phyloP scores from a whole-genome alignment of 2,113 vertebrate species.

The Synchiropus splendidus region DNA sequence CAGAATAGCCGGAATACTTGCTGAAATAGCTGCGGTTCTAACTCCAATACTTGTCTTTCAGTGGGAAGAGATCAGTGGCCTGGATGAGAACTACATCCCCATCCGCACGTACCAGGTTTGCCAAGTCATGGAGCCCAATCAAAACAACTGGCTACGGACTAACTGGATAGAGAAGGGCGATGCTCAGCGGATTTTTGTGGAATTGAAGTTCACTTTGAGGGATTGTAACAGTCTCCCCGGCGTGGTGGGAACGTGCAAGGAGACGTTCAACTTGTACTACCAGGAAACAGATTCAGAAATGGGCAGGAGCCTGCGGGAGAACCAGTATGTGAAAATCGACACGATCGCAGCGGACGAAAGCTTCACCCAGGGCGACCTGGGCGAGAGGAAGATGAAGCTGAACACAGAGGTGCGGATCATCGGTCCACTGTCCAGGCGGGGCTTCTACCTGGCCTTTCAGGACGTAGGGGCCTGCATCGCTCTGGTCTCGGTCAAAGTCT shows the following conservation, averaged over 20 bases:
- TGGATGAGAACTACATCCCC: conserved; percentile 98
- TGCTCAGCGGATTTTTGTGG: conserved; percentile 99
- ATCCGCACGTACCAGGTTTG: conserved; percentile 99
- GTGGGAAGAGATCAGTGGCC: conserved; percentile 99
- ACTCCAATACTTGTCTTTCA: conserved; percentile 45
- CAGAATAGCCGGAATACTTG: too few relatives aligned
- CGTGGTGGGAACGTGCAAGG: conserved; percentile 97
- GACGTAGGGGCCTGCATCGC: conserved; percentile 98
- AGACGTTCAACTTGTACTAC: conserved; percentile 99
- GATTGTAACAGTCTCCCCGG: conserved; percentile 99
- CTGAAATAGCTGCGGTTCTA: too few relatives aligned
- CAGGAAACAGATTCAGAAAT: conserved; percentile 95
- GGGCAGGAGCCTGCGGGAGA: conserved; percentile 94
- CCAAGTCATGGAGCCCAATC: conserved; percentile 98
- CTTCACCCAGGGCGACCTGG: conserved; percentile 98
- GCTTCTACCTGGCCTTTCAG: conserved; percentile 99
- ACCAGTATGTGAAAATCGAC: conserved; percentile 97
- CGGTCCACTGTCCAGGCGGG: conserved; percentile 89
- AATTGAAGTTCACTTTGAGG: conserved; percentile 99
- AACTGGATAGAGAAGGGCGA: conserved; percentile 98
- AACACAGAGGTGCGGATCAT: conserved; percentile 98
- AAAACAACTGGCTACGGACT: conserved; percentile 99
- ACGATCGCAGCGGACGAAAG: conserved; percentile 99
- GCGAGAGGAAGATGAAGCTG: conserved; percentile 98
- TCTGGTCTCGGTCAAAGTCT: conserved; percentile 97